These are phyloP conservation scores for Grammomys dolichurus DNA, from an alignment of 2,113 vertebrate genomes.

Conservation along the genomic window DNA sequence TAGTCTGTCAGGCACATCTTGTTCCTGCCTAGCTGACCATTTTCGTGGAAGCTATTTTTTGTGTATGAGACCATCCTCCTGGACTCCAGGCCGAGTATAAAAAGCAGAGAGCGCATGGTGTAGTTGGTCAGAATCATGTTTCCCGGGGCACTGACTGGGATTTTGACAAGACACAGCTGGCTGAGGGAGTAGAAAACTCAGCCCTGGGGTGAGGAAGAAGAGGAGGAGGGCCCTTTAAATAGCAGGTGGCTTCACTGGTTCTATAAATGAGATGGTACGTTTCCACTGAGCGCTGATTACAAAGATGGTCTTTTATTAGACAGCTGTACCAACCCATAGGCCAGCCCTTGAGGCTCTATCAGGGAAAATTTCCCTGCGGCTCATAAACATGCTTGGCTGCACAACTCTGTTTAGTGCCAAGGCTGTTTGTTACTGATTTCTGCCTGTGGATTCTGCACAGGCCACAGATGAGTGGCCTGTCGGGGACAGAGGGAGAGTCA, in stretches of 20 bases:
- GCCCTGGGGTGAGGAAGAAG: conserved; percentile 77
- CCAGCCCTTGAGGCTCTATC: not conserved
- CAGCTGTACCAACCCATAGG: conserved; percentile 62
- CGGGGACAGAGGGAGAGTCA: conserved; percentile 19
- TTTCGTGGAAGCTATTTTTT: conserved; percentile 78
- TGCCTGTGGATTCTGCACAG: conserved; percentile 35
- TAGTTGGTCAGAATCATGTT: conserved; percentile 67
- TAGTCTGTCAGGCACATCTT: conserved; percentile 71
- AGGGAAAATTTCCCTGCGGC: not conserved
- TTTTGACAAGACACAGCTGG: conserved; percentile 84
- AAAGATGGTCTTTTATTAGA: conserved; percentile 81
- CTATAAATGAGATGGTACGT: conserved; percentile 78
- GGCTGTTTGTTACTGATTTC: conserved; percentile 21
- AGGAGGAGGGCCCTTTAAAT: conserved; percentile 81
- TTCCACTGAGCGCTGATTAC: conserved; percentile 80
- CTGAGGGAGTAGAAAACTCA: conserved; percentile 80
- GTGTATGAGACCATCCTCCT: conserved; percentile 31
- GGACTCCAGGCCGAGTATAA: conserved; percentile 30
- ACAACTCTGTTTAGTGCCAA: rapidly evolving
- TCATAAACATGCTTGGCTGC: conserved; percentile 44
- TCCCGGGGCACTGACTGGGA: conserved; percentile 81
- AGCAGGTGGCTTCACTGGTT: conserved; percentile 83
- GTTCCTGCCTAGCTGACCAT: conserved; percentile 78
- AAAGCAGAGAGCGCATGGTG: conserved; percentile 36
- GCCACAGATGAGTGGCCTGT: not conserved